phyloP scores from a whole-genome alignment of 2,113 vertebrate genomes.

The Myrmecophaga tridactyla region DNA sequence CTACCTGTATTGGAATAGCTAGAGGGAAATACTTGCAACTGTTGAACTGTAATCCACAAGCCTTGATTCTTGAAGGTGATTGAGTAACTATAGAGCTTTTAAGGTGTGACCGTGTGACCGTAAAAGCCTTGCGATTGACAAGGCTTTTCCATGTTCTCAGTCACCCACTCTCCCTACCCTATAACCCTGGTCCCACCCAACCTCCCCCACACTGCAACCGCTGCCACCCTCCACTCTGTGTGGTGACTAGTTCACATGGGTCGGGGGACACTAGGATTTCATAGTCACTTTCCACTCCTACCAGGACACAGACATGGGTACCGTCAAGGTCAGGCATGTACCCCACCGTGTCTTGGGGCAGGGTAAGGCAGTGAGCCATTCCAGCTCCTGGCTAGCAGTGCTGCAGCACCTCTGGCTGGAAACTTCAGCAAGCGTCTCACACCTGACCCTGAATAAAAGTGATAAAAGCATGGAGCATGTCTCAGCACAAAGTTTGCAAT shows the following conservation, averaged over 20 bases:
- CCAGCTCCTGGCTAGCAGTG: neutral
- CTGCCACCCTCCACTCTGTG: neutral
- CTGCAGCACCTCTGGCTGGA: neutral
- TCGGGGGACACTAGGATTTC: neutral
- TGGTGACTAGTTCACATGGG: neutral
- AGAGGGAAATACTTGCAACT: too few species aligned
- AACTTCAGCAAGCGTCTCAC: neutral
- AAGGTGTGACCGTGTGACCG: too few species aligned
- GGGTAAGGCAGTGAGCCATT: neutral
- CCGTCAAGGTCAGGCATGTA: neutral
- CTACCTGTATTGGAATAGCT: too few species aligned
- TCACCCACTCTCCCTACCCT: neutral
- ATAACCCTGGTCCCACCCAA: too few species aligned
- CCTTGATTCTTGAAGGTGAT: too few species aligned
- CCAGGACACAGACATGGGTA: neutral
- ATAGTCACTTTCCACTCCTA: neutral
- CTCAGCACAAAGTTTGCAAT: neutral
- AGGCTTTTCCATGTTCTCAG: too few species aligned
- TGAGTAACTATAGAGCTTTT: too few species aligned
- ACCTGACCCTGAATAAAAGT: neutral
- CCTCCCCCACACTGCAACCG: neutral
- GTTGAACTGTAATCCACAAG: too few species aligned
- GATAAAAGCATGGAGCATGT: neutral
- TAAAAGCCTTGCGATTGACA: too few species aligned
- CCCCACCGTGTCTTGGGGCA: neutral